Conservation (phyloP, 2,113 vertebrate genomes). For the Microcebus lehilahytsara region DNA sequence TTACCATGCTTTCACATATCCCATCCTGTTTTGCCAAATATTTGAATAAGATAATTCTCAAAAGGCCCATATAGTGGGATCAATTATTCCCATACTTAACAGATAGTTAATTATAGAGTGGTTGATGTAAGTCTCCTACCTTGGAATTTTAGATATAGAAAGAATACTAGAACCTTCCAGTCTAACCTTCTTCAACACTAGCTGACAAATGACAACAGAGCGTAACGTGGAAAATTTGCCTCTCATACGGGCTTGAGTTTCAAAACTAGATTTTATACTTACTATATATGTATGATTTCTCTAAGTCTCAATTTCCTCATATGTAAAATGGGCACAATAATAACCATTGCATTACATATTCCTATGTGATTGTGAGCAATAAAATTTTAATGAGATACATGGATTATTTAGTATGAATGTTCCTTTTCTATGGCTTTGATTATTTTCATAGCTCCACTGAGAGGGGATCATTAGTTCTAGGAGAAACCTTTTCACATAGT, state of each 20-base stretch:
- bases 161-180: not conserved
- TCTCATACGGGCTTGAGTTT: not conserved
- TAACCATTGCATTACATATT: not conserved
- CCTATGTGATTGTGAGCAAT: not conserved
- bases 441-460: not conserved
- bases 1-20: not conserved
- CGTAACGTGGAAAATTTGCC: not conserved
- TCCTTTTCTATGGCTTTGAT: not conserved
- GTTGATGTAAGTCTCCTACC: not conserved
- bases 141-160: slow-evolving; percentile 17
- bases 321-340: slow-evolving; percentile 54
- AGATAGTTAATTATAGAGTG: not conserved
- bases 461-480: not conserved
- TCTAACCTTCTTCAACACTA: not conserved
- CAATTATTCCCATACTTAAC: not conserved
- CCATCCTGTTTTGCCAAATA: not conserved
- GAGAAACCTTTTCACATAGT: not conserved
- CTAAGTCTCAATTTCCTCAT: slow-evolving; percentile 39
- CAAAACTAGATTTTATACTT: not conserved
- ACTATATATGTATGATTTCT: not conserved
- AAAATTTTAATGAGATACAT: not conserved
- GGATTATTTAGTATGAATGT: not conserved
- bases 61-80: not conserved
- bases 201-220: not conserved
- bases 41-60: not conserved